Evolutionary conservation across 2,113 vertebrate genomes (phyloP), one percentile per base, ranked within the genome.

Genomic region (Acrocephalus arundinaceus): DNA sequence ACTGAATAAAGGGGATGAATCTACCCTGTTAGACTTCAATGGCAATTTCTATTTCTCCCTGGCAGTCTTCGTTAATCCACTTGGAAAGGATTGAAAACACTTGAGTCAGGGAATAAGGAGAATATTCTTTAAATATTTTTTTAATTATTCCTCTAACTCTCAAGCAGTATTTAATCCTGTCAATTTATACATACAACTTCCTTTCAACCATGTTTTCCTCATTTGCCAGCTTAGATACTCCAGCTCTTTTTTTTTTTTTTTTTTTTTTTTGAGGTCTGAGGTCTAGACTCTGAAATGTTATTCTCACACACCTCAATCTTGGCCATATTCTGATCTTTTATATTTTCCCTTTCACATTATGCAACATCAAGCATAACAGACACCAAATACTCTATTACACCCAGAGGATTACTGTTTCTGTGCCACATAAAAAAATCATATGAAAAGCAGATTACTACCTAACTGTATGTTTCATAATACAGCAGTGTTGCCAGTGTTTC

Each of bases 391-490:
- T 85, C 23, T 62, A 14, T 58, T 66, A 75, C 63, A 85, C 73
- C 8, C 62, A 63, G 67, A 90, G 75, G 88, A 95, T 97, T 88
- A 90, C 45, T 3, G 4, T 46, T 91, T 93, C 62, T 10, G 0
- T 71, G 75, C 82, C 85, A 85, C 74, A 75, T 51, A 22, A 72
- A 82, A 93, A 93, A 71, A 59, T 57, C 81, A 83, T 30, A 71
- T 72, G 74, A 91, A 94, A 95, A 80, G 65, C 61, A 89, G 86
- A 92, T 90, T 95, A 90, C 57, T 89, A 76, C 58, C 63, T 92
- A 88, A 83, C 59, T 92, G 35, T 54, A 49, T 46, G 68, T 94
- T 95, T 94, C 76, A 61, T 81, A 95, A 93, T 80, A 62, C 9
- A 21, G 18, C 59, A 78, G 25, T 19, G 22, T 52, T 85, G 77